A percentile compares a stretch with the other conserved stretches of the same genome.
Conservation (phyloP, 2,888 invertebrate genomes). For the Halocaridina rubra region DNA sequence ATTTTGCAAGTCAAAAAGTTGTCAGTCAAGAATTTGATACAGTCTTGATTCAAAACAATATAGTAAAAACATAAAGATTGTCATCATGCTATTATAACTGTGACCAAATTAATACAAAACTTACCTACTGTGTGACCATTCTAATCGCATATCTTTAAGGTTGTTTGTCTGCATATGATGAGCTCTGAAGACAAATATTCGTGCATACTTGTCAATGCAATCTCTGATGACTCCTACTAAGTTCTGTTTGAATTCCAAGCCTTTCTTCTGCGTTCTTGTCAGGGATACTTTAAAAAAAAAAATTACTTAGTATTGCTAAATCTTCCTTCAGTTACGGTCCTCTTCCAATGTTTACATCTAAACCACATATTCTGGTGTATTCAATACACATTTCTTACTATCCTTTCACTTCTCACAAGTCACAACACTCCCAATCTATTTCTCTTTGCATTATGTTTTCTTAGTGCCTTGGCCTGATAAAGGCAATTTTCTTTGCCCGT, state of each 20-base stretch:
- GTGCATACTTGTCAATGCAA: slow-evolving; percentile 83
- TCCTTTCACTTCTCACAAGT: no score
- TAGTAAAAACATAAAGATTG: no score
- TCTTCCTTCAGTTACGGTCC: background rate
- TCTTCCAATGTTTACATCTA: no score
- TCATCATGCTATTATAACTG: no score
- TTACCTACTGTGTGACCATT: slow-evolving; percentile 86
- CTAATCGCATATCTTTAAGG: slow-evolving; percentile 85
- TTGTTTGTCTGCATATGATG: slow-evolving; percentile 93
- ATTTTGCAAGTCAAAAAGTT: no score
- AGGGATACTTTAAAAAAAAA: slow-evolving; percentile 71
- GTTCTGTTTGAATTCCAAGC: slow-evolving; percentile 86
- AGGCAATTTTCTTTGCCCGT: background rate
- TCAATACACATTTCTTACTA: no score
- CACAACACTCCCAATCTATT: no score
- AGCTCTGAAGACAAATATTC: slow-evolving; percentile 89
- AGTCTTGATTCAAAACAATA: no score
- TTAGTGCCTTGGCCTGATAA: background rate
- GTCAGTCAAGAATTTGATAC: no score
- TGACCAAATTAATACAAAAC: background rate
- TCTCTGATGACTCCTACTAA: slow-evolving; percentile 88
- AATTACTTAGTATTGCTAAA: background rate
- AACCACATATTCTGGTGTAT: no score
- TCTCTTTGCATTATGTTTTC: background rate
- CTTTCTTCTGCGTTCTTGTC: slow-evolving; percentile 93